These are phyloP conservation scores for Tetramorium alpestre DNA, from an alignment of 1,140 invertebrate species.

Conservation along the genomic window DNA sequence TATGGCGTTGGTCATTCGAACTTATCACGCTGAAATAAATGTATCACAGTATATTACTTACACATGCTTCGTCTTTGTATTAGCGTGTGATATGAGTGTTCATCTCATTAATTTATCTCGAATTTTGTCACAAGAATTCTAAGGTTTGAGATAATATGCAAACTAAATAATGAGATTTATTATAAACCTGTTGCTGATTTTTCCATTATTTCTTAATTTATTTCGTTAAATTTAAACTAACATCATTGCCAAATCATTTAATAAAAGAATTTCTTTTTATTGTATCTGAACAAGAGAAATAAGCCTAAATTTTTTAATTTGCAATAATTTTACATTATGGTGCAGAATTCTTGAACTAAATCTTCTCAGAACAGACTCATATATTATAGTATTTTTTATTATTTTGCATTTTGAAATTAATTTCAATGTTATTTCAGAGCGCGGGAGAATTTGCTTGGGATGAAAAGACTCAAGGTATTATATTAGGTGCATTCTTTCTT, in stretches of 20 bases:
- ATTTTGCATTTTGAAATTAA: slow-evolving; percentile 31
- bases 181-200: neutral
- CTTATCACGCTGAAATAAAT: neutral
- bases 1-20: neutral
- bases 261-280: neutral
- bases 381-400: slow-evolving; percentile 8
- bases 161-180: slow-evolving; percentile 6
- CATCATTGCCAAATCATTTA: neutral
- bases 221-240: neutral
- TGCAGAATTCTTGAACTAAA: neutral
- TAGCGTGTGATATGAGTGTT: neutral
- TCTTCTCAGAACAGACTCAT: neutral
- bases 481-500: slow-evolving; percentile 94
- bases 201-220: neutral
- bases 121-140: neutral
- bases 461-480: slow-evolving; percentile 91
- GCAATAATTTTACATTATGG: neutral
- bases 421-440: slow-evolving; percentile 82
- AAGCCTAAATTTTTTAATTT: neutral
- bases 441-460: slow-evolving; percentile 92
- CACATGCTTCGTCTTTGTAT: neutral
- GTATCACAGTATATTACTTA: neutral
- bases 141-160: neutral
- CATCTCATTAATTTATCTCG: neutral
- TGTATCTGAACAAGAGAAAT: neutral